phyloP scores from a whole-genome alignment of 2,113 vertebrate species.

The Galbula dea region DNA sequence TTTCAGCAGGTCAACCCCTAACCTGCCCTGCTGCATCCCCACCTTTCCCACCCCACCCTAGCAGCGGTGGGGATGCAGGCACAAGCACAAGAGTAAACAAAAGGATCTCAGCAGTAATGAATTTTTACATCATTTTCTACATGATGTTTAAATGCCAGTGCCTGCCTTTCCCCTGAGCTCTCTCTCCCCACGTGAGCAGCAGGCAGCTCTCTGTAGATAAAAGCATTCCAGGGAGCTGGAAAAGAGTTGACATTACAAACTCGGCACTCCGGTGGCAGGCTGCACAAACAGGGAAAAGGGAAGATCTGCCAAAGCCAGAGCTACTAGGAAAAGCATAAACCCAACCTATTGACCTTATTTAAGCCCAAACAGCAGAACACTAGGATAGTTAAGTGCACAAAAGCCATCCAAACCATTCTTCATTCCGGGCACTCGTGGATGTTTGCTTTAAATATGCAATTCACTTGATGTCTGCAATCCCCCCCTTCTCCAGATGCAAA shows the following conservation, averaged over 20 bases:
- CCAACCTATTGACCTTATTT: slow-evolving; percentile 58
- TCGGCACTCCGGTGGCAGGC: neutral
- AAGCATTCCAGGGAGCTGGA: slow-evolving; percentile 15
- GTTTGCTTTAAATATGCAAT: slow-evolving; percentile 54
- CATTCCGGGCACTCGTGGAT: neutral
- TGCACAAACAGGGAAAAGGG: neutral
- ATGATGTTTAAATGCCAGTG: neutral
- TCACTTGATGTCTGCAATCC: slow-evolving; percentile 37
- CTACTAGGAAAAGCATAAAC: slow-evolving; percentile 29
- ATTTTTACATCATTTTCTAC: no score
- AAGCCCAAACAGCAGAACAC: slow-evolving; percentile 18
- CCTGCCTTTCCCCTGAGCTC: neutral
- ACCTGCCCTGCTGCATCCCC: neutral
- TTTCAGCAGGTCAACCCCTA: no score
- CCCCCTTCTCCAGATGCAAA: slow-evolving; percentile 33
- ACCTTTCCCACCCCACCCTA: neutral
- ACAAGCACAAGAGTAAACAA: neutral
- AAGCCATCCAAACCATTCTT: neutral
- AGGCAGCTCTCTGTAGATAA: slow-evolving; percentile 49
- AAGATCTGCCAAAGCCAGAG: slow-evolving; percentile 43
- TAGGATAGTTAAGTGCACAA: neutral
- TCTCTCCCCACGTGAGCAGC: neutral
- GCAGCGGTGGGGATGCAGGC: fast-evolving
- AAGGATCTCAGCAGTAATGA: neutral
- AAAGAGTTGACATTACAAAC: slow-evolving; percentile 51